A percentile compares a stretch with the other conserved stretches of the same genome.
phyloP scores from a whole-genome alignment of 1,140 invertebrate species.

The Euwallacea similis region DNA sequence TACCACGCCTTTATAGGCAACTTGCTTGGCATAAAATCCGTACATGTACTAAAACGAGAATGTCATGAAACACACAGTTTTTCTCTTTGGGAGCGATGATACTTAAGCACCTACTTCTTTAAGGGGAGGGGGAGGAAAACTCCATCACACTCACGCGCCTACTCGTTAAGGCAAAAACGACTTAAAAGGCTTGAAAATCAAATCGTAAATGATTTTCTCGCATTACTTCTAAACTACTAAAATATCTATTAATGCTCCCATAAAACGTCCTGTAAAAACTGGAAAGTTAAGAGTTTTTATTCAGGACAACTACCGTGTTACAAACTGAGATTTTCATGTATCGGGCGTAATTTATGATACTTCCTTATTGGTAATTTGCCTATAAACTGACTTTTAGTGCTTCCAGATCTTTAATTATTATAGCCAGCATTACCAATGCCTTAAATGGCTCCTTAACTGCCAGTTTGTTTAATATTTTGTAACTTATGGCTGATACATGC shows the following conservation, averaged over 20 bases:
- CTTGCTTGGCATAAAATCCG: slow-evolving; percentile 30
- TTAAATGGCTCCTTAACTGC: slow-evolving; percentile 6
- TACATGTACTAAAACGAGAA: slow-evolving; percentile 21
- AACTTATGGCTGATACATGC: neutral
- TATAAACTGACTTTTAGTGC: slow-evolving; percentile 21
- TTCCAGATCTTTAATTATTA: slow-evolving; percentile 12
- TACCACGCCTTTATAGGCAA: slow-evolving; percentile 31
- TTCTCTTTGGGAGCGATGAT: slow-evolving; percentile 16
- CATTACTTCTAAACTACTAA: no score
- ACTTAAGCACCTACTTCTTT: no score
- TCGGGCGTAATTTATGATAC: slow-evolving; percentile 11
- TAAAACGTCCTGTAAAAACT: neutral
- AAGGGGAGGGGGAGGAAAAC: no score
- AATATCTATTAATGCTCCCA: no score
- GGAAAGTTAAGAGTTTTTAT: neutral
- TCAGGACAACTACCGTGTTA: slow-evolving; percentile 6
- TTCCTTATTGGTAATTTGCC: slow-evolving; percentile 37
- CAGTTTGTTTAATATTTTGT: neutral
- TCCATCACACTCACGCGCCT: no score
- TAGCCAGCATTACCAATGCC: slow-evolving; percentile 5
- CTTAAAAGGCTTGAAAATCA: no score
- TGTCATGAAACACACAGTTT: slow-evolving; percentile 17
- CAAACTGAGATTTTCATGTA: slow-evolving; percentile 19
- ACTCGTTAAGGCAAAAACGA: no score
- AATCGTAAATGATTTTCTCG: no score